Evolutionary conservation across 2,797 vertebrate species (phyloP).

Genomic region (Synanceia verrucosa): DNA sequence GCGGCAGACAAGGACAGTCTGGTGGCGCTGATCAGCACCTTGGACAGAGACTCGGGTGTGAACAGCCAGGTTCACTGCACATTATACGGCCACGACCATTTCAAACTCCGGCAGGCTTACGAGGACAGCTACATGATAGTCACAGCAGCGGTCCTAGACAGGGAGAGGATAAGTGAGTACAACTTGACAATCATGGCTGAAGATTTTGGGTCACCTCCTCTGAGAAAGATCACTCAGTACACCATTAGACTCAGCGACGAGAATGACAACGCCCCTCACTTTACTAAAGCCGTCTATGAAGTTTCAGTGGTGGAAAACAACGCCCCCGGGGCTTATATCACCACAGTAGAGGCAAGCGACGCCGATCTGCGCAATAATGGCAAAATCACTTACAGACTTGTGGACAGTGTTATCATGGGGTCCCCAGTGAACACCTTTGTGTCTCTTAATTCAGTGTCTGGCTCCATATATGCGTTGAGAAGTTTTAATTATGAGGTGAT

Average conservation of each 20-base stretch:
- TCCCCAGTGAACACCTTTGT: slow-evolving; percentile 91
- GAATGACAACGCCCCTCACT: slow-evolving; percentile 93
- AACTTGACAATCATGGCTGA: slow-evolving; percentile 94
- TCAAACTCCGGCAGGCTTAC: slow-evolving; percentile 89
- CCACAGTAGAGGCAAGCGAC: slow-evolving; percentile 88
- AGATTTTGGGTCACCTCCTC: slow-evolving; percentile 89
- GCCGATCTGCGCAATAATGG: slow-evolving; percentile 90
- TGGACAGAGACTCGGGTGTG: slow-evolving; percentile 89
- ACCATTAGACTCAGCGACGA: slow-evolving; percentile 89
- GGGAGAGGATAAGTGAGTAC: slow-evolving; percentile 90
- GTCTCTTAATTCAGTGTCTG: slow-evolving; percentile 91
- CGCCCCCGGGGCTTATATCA: slow-evolving; percentile 90
- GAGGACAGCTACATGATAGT: slow-evolving; percentile 95
- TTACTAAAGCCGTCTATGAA: slow-evolving; percentile 86
- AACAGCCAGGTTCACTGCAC: slow-evolving; percentile 92
- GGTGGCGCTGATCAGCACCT: slow-evolving; percentile 93
- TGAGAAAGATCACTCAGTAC: slow-evolving; percentile 88
- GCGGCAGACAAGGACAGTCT: slow-evolving; percentile 89
- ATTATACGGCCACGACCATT: slow-evolving; percentile 90
- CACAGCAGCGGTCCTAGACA: slow-evolving; percentile 86
- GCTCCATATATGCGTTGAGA: slow-evolving; percentile 92
- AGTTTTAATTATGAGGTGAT: slow-evolving; percentile 96
- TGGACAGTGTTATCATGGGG: slow-evolving; percentile 87
- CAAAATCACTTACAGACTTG: slow-evolving; percentile 89
- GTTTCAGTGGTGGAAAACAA: slow-evolving; percentile 91